phyloP scores from a whole-genome alignment of 2,797 vertebrate genomes.

The Hydrocynus forskahlii region DNA sequence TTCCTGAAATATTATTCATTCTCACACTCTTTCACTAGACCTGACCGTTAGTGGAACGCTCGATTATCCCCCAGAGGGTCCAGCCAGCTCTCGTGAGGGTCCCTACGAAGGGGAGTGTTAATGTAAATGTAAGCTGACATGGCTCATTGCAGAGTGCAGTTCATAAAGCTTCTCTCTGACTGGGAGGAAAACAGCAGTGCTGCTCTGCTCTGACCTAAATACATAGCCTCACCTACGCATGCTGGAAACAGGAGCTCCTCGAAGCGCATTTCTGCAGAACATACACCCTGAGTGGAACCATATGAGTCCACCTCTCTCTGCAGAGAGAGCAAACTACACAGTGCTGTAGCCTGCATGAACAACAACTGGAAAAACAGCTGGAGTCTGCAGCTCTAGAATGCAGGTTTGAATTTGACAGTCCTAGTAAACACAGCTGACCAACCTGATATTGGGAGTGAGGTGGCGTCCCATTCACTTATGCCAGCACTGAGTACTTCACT shows the following conservation, averaged over 20 bases:
- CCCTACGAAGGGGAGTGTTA: constrained; percentile 51
- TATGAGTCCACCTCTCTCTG: constrained; percentile 64
- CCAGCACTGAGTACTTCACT: too few species aligned
- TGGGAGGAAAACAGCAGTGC: constrained; percentile 68
- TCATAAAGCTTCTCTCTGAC: constrained; percentile 63
- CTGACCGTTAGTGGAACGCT: constrained; percentile 19
- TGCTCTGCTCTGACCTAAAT: constrained; percentile 79
- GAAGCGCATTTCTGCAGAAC: constrained; percentile 71
- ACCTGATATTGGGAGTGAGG: too few species aligned
- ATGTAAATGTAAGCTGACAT: constrained; percentile 64
- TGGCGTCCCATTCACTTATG: too few species aligned
- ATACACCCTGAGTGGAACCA: constrained; percentile 81
- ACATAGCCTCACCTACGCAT: constrained; percentile 74
- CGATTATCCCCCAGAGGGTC: constrained; percentile 21
- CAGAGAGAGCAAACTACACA: constrained; percentile 36
- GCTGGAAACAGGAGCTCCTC: constrained; percentile 77
- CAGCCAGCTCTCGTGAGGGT: constrained; percentile 46
- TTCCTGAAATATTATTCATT: neutral
- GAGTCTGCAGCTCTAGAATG: neutral
- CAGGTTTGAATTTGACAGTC: too few species aligned
- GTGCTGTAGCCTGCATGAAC: neutral
- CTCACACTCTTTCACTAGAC: neutral
- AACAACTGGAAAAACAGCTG: neutral
- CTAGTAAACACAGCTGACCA: too few species aligned
- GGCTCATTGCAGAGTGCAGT: constrained; percentile 66